These are phyloP conservation scores for Chymomyza caudatula DNA, from an alignment of 2,888 invertebrate species.

Conservation along the genomic window DNA sequence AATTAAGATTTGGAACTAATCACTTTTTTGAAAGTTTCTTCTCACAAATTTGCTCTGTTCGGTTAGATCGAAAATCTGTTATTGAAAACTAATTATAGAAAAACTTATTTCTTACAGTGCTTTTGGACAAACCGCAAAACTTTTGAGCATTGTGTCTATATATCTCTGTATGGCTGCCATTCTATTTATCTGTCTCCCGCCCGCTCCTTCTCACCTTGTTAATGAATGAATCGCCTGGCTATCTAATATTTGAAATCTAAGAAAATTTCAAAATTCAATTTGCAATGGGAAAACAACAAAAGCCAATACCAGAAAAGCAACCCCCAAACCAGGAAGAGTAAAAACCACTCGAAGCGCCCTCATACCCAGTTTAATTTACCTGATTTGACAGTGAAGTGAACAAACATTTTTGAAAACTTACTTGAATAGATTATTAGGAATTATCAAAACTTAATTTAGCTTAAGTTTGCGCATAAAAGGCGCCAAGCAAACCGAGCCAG, in stretches of 20 bases:
- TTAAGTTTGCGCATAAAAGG: slow-evolving; percentile 45
- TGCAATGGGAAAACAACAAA: slow-evolving; percentile 55
- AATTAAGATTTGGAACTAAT: too few species aligned
- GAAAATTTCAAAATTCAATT: slow-evolving; percentile 67
- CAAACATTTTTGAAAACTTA: slow-evolving; percentile 68
- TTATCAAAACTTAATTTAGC: slow-evolving; percentile 74
- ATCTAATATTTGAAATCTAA: slow-evolving; percentile 57
- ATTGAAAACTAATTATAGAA: too few species aligned
- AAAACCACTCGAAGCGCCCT: neutral
- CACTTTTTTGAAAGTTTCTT: too few species aligned
- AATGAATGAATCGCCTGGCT: slow-evolving; percentile 45
- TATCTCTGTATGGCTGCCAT: slow-evolving; percentile 15
- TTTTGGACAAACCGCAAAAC: neutral
- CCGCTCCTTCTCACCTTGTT: neutral
- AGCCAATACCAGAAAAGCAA: slow-evolving; percentile 11
- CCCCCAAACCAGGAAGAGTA: neutral
- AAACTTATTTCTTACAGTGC: neutral
- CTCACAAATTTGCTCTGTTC: too few species aligned
- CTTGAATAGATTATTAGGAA: slow-evolving; percentile 74
- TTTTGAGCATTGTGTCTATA: slow-evolving; percentile 4
- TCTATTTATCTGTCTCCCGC: too few species aligned
- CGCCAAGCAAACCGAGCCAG: neutral
- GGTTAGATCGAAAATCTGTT: too few species aligned
- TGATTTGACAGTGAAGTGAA: slow-evolving; percentile 53
- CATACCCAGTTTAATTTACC: slow-evolving; percentile 23